Evolutionary conservation across 2,888 invertebrate genomes (phyloP).

Genomic region (Minunthozetes semirufus): DNA sequence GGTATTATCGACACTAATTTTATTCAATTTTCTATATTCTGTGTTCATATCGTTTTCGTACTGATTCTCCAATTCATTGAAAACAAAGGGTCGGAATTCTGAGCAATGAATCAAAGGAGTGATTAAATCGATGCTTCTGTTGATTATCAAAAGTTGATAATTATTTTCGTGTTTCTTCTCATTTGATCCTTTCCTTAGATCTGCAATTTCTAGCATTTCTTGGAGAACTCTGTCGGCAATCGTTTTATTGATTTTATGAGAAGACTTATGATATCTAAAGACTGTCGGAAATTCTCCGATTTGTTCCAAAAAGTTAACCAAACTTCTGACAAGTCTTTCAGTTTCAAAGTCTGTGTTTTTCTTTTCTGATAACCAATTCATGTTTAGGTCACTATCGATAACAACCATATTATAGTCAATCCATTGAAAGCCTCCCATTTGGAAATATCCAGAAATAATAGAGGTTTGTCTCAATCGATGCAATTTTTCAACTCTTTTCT

Average conservation of each 20-base stretch:
- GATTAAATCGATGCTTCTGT: slow-evolving; percentile 2
- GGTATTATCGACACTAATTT: background rate
- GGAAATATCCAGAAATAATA: background rate
- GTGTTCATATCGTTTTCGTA: background rate
- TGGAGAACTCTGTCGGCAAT: background rate
- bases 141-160: background rate
- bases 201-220: background rate
- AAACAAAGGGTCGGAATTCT: slow-evolving; percentile 15
- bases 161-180: background rate
- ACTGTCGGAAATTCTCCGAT: slow-evolving; percentile 13
- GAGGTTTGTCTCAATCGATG: background rate
- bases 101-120: slow-evolving; percentile 6
- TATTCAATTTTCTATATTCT: slow-evolving; percentile 14
- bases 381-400: background rate
- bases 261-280: background rate
- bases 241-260: background rate
- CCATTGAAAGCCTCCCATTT: slow-evolving; percentile 1
- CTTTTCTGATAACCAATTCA: slow-evolving; percentile 16
- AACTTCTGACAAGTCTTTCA: background rate
- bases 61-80: slow-evolving; percentile 1
- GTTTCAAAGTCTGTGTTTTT: background rate
- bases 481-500: background rate
- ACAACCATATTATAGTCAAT: slow-evolving; percentile 21
- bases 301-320: slow-evolving; percentile 7
- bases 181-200: background rate